Percentiles rank a stretch among this genome's conserved stretches.
phyloP scores from a whole-genome alignment of 2,797 vertebrate species.

The Pelodytes ibericus region DNA sequence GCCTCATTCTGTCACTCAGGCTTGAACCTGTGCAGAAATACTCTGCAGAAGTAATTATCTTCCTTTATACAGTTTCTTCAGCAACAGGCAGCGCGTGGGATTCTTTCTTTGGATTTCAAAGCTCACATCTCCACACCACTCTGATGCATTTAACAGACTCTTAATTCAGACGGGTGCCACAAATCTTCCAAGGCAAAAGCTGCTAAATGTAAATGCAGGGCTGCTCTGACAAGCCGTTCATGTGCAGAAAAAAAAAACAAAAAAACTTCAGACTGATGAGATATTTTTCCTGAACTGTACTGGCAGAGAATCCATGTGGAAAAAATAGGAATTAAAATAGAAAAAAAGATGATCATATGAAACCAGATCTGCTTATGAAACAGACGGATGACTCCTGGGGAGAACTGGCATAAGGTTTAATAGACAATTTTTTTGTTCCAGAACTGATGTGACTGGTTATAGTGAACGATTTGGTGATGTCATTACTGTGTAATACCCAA shows the following conservation, averaged over 20 bases:
- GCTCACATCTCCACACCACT: constrained; percentile 38
- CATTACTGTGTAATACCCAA: constrained; percentile 14
- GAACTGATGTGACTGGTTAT: neutral
- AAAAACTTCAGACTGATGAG: constrained; percentile 28
- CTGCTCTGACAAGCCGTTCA: constrained; percentile 35
- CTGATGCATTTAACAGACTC: constrained; percentile 49
- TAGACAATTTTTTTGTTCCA: neutral
- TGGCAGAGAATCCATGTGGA: constrained; percentile 23
- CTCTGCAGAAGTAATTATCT: constrained; percentile 41
- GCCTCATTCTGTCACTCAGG: constrained; percentile 54
- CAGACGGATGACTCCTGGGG: neutral
- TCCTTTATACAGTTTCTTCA: constrained; percentile 27
- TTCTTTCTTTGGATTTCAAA: constrained; percentile 28
- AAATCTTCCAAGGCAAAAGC: constrained; percentile 48
- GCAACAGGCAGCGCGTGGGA: constrained; percentile 29
- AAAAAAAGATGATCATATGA: constrained; percentile 20
- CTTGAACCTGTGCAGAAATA: constrained; percentile 31
- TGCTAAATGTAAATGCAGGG: constrained; percentile 46
- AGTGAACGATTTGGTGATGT: constrained; percentile 23
- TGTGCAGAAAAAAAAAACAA: constrained; percentile 26
- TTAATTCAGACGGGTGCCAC: constrained; percentile 41
- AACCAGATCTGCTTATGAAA: constrained; percentile 34
- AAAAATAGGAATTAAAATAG: constrained; percentile 12
- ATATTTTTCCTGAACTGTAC: constrained; percentile 18
- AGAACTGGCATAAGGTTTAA: constrained; percentile 1